Evolutionary conservation across 2,113 vertebrate species (phyloP), one percentile per base, ranked within the genome.

Genomic region (Spea multiplicata): DNA sequence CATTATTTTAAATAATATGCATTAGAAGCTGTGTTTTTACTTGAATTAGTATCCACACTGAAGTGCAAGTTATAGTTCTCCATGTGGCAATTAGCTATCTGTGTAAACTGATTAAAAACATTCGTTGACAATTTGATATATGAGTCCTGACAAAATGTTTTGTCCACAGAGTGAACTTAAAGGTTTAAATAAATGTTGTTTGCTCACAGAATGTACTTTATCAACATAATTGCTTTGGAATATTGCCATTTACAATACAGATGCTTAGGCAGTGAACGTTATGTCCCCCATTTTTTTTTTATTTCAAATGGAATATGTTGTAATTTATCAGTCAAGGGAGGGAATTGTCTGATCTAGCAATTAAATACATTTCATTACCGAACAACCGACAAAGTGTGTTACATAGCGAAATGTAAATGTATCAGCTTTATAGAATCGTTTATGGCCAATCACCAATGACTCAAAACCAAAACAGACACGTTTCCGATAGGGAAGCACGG

Each of bases 151-250:
- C 48, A 75, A 66, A 75, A 65, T n/a, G 17, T 70, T 61, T 70
- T 71, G 67, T 59, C 66, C 66, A 49, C 75, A 77, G 57, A 65
- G 68, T 10, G 59, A 65, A 78, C 12, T 7, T 65, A 52, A 75
- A 65, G 68, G 57, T 78, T 71, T 65, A 71, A 71, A 53, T 62
- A 77, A 77, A 77, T 72, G 47, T 64, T 72, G 69, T 78, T 78
- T 78, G 76, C 66, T 72, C 67, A 50, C 76, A 45, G 49, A 52
- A 66, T 66, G 76, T 66, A 78, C 76, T 65, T 78, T 64, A 72
- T 78, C 76, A 72, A 72, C 68, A 72, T 78, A 78, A 78, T 72
- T 72, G 61, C 76, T 55, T 78, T 72, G 76, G 76, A 72, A 49
- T 14, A 45, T 46, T 57, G 69, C 76, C 76, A 78, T 78, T 9